These are phyloP conservation scores for Hemithea aestivaria DNA, from an alignment of 2,888 invertebrate species.

Conservation along the genomic window DNA sequence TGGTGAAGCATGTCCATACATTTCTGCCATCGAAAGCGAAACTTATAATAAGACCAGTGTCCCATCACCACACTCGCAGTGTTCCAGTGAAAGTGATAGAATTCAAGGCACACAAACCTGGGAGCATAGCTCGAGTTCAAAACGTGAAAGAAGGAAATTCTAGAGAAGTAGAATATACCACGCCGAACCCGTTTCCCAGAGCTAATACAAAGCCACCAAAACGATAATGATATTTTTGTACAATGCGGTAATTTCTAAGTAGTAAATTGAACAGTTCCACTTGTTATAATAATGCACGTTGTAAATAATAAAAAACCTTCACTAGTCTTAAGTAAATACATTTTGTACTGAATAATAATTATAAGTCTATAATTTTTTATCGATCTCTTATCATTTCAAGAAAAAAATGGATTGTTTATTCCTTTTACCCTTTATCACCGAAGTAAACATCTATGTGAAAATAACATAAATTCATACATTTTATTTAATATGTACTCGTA, in stretches of 20 bases:
- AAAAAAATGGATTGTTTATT: no score
- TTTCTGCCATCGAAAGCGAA: slow-evolving; percentile 53
- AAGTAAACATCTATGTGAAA: no score
- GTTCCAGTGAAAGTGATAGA: slow-evolving; percentile 39
- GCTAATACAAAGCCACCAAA: slow-evolving; percentile 54
- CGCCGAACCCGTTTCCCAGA: slow-evolving; percentile 49
- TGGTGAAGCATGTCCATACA: slow-evolving; percentile 54
- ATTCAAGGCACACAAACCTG: slow-evolving; percentile 33
- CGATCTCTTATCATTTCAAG: no score
- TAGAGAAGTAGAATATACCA: slow-evolving; percentile 57
- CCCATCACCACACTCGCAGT: slow-evolving; percentile 37
- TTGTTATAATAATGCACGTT: slow-evolving; percentile 50
- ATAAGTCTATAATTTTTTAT: no score
- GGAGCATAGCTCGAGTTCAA: slow-evolving; percentile 29
- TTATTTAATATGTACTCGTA: no score
- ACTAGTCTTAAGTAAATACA: slow-evolving; percentile 20
- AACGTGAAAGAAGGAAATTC: slow-evolving; percentile 35
- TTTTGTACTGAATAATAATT: slow-evolving; percentile 15
- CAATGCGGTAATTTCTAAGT: slow-evolving; percentile 10
- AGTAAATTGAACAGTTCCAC: slow-evolving; percentile 36
- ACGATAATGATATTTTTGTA: slow-evolving; percentile 29
- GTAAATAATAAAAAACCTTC: slow-evolving; percentile 34
- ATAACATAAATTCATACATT: no score
- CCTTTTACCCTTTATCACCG: no score
- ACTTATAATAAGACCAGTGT: slow-evolving; percentile 56